phyloP scores from a whole-genome alignment of 2,888 invertebrate genomes.

The Litoditis marina region DNA sequence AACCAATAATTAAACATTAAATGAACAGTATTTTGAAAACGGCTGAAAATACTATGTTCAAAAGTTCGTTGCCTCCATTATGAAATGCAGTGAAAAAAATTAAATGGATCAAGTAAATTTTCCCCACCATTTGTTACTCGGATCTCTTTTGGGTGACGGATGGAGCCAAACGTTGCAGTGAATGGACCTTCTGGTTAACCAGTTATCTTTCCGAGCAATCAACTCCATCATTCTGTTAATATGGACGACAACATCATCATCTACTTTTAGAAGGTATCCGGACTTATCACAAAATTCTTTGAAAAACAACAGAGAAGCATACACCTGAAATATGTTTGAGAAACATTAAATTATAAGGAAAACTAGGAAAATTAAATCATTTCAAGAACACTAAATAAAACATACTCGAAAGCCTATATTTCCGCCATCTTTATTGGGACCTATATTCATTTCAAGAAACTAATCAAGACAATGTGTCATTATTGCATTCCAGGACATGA shows the following conservation, averaged over 20 bases:
- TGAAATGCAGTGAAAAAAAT: too few relatives aligned
- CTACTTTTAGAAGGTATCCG: constrained; percentile 30
- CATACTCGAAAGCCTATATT: too few relatives aligned
- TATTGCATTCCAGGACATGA: too few relatives aligned
- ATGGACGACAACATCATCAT: constrained; percentile 33
- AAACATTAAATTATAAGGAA: neutral
- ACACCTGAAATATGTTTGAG: constrained; percentile 13
- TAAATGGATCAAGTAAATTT: neutral
- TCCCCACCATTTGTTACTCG: constrained; percentile 26
- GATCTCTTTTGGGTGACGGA: constrained; percentile 22
- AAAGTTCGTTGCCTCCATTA: too few relatives aligned
- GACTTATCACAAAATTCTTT: constrained; percentile 17
- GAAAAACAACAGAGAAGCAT: constrained; percentile 25
- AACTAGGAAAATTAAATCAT: too few relatives aligned
- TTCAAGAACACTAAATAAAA: too few relatives aligned
- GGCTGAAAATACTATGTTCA: too few relatives aligned
- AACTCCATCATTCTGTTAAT: constrained; percentile 22
- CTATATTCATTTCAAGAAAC: too few relatives aligned
- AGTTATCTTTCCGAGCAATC: constrained; percentile 5
- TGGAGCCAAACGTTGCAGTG: constrained; percentile 29
- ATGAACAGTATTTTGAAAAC: too few relatives aligned
- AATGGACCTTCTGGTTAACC: constrained; percentile 2
- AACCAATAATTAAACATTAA: too few relatives aligned
- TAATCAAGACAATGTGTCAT: too few relatives aligned
- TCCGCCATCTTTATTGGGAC: too few relatives aligned